A percentile compares a stretch with the other conserved stretches of the same genome.
phyloP scores from a whole-genome alignment of 2,888 invertebrate genomes.

The Stenchaetothrips biformis region DNA sequence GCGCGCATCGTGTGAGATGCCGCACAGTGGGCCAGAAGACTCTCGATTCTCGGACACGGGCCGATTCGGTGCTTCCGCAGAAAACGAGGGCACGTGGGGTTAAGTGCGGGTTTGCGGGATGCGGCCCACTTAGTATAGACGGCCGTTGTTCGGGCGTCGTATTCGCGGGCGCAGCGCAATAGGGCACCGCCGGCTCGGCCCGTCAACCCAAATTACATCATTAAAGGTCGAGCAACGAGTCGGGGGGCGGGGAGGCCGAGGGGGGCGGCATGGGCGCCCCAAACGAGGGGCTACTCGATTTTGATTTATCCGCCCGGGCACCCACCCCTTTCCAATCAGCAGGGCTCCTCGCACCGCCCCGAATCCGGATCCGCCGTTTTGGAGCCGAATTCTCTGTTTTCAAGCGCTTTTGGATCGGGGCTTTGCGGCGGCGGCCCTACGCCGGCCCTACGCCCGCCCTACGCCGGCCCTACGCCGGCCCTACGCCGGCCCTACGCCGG shows the following conservation, averaged over 20 bases:
- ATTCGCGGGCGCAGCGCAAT: background rate
- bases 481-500: background rate
- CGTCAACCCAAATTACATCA: slow-evolving; percentile 12
- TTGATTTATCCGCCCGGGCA: background rate
- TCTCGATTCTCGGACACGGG: background rate
- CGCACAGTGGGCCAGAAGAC: too few relatives aligned
- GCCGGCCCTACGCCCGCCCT: background rate
- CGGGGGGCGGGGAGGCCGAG: background rate
- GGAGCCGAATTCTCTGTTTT: background rate
- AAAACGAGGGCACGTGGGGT: background rate
- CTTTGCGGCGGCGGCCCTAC: background rate
- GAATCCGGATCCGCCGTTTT: background rate
- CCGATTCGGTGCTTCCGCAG: background rate
- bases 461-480: background rate
- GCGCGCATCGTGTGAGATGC: too few relatives aligned
- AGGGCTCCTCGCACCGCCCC: background rate
- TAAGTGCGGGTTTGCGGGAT: background rate
- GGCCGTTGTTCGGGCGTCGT: background rate
- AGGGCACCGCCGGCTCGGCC: too few relatives aligned
- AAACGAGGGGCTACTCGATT: background rate
- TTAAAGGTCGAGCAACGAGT: background rate
- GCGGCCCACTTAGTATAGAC: too few relatives aligned
- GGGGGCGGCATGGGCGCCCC: background rate
- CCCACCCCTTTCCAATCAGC: background rate
- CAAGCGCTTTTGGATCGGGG: too few relatives aligned